These are phyloP conservation scores for Lasioglossum malachurum DNA, from an alignment of 2,888 invertebrate genomes.

Conservation along the genomic window DNA sequence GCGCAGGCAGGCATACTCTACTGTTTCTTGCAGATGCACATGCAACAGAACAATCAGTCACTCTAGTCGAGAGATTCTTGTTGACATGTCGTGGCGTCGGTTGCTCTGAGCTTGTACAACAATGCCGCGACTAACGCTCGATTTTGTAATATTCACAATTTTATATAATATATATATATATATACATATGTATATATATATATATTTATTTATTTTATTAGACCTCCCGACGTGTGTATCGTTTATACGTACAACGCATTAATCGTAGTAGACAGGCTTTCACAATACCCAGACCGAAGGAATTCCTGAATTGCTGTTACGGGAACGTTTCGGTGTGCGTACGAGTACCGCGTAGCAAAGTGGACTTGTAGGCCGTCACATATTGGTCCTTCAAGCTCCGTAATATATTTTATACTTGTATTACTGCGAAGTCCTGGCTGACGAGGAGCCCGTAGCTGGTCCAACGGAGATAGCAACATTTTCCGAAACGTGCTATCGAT, in stretches of 20 bases:
- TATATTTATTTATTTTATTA: slow-evolving; percentile 57
- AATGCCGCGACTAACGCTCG: slow-evolving; percentile 37
- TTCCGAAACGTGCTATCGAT: not conserved
- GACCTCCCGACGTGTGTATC: slow-evolving; percentile 54
- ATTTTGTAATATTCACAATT: slow-evolving; percentile 48
- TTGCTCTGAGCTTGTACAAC: slow-evolving; percentile 20
- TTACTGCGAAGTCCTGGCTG: slow-evolving; percentile 45
- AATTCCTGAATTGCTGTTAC: slow-evolving; percentile 43
- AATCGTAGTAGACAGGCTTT: slow-evolving; percentile 64
- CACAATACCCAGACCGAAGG: slow-evolving; percentile 44
- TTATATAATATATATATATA: slow-evolving; percentile 43
- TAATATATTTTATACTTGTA: slow-evolving; percentile 79
- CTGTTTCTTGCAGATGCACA: slow-evolving; percentile 91
- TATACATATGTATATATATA: not conserved
- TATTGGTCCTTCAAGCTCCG: slow-evolving; percentile 53
- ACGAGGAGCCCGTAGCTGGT: not conserved
- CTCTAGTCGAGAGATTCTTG: slow-evolving; percentile 80
- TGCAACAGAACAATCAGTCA: slow-evolving; percentile 83
- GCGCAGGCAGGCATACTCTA: slow-evolving; percentile 97
- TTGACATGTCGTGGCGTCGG: slow-evolving; percentile 47
- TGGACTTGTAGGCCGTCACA: slow-evolving; percentile 41
- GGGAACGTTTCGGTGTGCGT: slow-evolving; percentile 43
- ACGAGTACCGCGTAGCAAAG: slow-evolving; percentile 51
- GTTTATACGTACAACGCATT: slow-evolving; percentile 55
- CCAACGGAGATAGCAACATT: not conserved